phyloP scores from a whole-genome alignment of 2,797 vertebrate species.

The Platalea minor region DNA sequence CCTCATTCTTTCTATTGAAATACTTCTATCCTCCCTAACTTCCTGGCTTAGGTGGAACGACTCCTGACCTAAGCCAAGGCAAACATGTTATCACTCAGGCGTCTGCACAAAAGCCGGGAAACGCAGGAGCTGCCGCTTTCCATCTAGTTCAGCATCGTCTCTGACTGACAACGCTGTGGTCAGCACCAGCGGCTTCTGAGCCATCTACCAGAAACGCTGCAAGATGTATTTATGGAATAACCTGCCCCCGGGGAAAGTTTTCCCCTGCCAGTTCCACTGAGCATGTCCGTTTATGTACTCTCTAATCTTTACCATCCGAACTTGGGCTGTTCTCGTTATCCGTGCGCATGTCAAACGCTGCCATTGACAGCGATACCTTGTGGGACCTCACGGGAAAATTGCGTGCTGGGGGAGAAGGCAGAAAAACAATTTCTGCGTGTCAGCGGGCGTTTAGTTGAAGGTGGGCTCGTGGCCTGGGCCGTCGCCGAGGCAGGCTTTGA shows the following conservation, averaged over 20 bases:
- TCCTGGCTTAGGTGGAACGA: background rate
- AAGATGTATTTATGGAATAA: conserved; percentile 39
- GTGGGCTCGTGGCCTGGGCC: background rate
- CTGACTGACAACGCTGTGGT: conserved; percentile 1
- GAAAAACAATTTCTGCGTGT: background rate
- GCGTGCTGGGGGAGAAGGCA: background rate
- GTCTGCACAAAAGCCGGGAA: background rate
- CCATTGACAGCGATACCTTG: background rate
- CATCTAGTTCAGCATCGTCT: background rate
- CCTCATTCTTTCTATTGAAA: background rate
- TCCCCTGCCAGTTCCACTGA: background rate
- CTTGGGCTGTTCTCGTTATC: background rate
- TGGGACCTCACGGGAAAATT: rapidly evolving
- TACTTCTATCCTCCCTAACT: background rate
- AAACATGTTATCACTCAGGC: background rate
- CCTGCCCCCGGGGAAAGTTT: conserved; percentile 7
- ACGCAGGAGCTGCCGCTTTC: conserved; percentile 33
- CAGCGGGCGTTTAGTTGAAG: background rate
- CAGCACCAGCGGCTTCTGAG: background rate
- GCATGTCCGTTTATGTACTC: background rate
- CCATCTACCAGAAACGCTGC: conserved; percentile 7
- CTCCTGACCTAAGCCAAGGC: background rate
- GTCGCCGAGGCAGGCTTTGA: background rate
- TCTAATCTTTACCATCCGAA: background rate
- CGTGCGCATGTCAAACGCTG: background rate